Evolutionary conservation across 2,888 invertebrate species (phyloP), one percentile per base, ranked within the genome.

Genomic region (Stenotaenia linearis): DNA sequence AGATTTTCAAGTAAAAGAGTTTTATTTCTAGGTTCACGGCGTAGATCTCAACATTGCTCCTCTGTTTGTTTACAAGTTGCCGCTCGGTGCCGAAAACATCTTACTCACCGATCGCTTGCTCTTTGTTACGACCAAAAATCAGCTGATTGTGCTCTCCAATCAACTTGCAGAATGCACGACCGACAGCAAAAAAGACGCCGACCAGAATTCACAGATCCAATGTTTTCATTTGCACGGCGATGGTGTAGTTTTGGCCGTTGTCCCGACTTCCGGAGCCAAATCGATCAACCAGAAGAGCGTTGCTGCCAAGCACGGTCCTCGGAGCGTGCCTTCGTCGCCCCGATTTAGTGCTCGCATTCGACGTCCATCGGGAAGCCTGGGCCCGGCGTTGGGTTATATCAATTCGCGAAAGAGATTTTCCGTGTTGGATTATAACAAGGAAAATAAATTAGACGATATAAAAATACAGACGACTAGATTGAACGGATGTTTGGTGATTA

Each of bases 1-100:
- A n/a, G n/a, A n/a, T n/a, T n/a, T n/a, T n/a, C n/a, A n/a, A n/a
- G n/a, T n/a, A n/a, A n/a, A n/a, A n/a, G n/a, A n/a, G n/a, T n/a
- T n/a, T n/a, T n/a, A n/a, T n/a, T n/a, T n/a, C n/a, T 84, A 91
- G 91, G 88, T 92, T 80, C 91, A 92, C 85, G 90, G 90, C 83
- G 90, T 90, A 82, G 90, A 91, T 84, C 88, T 91, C 77, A 91
- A 90, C 83, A 87, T 90, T 80, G 89, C 90, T 81, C 92, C 92
- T 12, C 85, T 92, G 80, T 91, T 90, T 85, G 88, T 91, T 76
- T 91, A 92, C 85, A 91, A 91, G 86, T 87, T 93, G 83, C 90
- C 91, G 61, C 87, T 89, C 50, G 88, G 89, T 79, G 90, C 90
- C 83, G 87, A 88, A 83, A 89, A 89, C 82, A 87, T 92, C 83